Conservation (phyloP, 1,140 invertebrate species). For the Drosophila suzukii region DNA sequence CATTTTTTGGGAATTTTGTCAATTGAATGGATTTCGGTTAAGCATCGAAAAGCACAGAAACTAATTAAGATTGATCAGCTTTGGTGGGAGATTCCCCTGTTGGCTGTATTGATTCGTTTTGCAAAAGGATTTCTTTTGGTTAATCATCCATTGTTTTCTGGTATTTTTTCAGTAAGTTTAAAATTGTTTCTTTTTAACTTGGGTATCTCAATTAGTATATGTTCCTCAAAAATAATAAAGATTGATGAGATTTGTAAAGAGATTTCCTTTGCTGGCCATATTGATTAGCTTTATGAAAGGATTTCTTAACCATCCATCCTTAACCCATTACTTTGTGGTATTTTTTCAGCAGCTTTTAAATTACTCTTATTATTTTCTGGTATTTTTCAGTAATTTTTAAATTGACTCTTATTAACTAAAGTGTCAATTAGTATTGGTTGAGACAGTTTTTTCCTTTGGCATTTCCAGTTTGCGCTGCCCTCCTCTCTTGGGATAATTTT, state of each 20-base stretch:
- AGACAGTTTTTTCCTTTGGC: conserved; percentile 1
- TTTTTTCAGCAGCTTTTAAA: background rate
- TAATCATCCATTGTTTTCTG: background rate
- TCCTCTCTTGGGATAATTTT: conserved; percentile 14
- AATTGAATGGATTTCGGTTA: background rate
- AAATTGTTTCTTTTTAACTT: too few species aligned
- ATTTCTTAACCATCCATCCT: background rate
- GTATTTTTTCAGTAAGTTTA: background rate
- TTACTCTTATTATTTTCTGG: background rate
- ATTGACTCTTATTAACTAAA: conserved; percentile 9
- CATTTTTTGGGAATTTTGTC: background rate
- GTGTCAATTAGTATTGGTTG: conserved; percentile 19
- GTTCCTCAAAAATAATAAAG: background rate
- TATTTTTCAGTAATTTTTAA: conserved; percentile 11
- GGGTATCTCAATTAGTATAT: too few species aligned
- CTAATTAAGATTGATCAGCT: conserved; percentile 4
- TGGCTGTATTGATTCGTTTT: too few species aligned
- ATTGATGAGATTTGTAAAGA: background rate
- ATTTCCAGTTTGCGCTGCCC: conserved; percentile 9
- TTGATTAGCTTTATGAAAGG: too few species aligned
- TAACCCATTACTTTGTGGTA: background rate
- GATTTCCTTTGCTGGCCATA: background rate
- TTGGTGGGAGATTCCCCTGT: too few species aligned
- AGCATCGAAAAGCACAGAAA: background rate
- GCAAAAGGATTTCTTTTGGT: too few species aligned